phyloP scores from a whole-genome alignment of 2,888 invertebrate genomes.

The Cyclophora punctaria region DNA sequence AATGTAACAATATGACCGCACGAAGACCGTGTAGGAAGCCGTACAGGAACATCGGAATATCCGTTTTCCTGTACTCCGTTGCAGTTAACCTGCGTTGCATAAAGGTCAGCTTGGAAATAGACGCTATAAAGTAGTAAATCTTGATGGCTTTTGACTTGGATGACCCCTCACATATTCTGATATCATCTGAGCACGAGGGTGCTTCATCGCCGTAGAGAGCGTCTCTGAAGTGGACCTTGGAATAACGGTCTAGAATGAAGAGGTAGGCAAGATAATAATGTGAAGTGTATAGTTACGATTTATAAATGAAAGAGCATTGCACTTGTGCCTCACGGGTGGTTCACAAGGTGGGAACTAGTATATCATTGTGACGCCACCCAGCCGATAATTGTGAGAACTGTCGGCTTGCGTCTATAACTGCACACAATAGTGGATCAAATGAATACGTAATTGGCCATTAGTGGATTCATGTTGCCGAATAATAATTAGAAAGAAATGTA shows the following conservation, averaged over 20 bases:
- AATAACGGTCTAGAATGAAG: too few species aligned
- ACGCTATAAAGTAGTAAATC: conserved; percentile 10
- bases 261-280: too few species aligned
- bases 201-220: too few species aligned
- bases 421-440: conserved; percentile 1
- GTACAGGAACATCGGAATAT: conserved; percentile 16
- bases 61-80: conserved; percentile 17
- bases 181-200: too few species aligned
- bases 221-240: too few species aligned
- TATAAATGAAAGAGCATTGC: conserved; percentile 20
- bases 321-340: conserved; percentile 16
- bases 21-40: conserved; percentile 21
- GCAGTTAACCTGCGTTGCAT: conserved; percentile 15
- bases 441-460: too few species aligned
- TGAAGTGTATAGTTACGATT: not conserved
- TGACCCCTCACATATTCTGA: conserved; percentile 6
- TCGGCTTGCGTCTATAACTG: conserved; percentile 16
- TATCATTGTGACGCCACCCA: conserved; percentile 24
- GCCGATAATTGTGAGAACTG: conserved; percentile 29
- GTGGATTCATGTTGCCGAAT: too few species aligned
- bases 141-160: conserved; percentile 22
- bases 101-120: conserved; percentile 33
- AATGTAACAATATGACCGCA: conserved; percentile 29
- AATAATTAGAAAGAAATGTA: too few species aligned
- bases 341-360: conserved; percentile 26